Conservation (phyloP, 2,113 vertebrate genomes). For the Casuarius casuarius region DNA sequence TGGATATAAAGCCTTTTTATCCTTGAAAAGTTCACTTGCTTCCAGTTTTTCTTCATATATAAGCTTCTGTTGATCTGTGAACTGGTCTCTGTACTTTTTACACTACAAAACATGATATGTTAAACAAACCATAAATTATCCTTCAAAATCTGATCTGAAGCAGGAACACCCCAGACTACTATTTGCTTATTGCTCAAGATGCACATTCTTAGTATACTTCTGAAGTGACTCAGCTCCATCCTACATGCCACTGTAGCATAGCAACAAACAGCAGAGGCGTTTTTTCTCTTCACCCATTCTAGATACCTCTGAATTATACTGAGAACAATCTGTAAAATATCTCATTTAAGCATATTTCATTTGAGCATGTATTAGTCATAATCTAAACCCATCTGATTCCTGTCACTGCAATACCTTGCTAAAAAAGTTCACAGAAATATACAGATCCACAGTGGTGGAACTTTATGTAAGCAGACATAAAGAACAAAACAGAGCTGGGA, state of each 20-base stretch:
- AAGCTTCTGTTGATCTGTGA: constrained; percentile 93
- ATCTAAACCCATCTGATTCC: background rate
- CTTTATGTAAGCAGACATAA: background rate
- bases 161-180: background rate
- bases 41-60: constrained; percentile 96
- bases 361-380: background rate
- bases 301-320: background rate
- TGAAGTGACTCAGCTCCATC: constrained; percentile 33
- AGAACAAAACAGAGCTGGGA: background rate
- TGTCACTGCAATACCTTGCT: rapidly evolving
- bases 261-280: background rate
- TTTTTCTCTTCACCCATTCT: background rate
- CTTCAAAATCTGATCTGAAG: background rate
- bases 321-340: background rate
- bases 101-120: constrained; percentile 80
- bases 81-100: constrained; percentile 94
- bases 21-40: constrained; percentile 97
- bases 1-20: constrained; percentile 96
- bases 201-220: constrained; percentile 40
- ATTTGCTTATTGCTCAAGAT: constrained; percentile 53
- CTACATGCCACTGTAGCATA: background rate
- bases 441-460: background rate
- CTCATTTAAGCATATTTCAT: background rate
- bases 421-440: background rate
- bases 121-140: constrained; percentile 18